A percentile compares a stretch with the other conserved stretches of the same genome.
Conservation (phyloP, 2,113 vertebrate genomes). For the Ibidorhyncha struthersii region DNA sequence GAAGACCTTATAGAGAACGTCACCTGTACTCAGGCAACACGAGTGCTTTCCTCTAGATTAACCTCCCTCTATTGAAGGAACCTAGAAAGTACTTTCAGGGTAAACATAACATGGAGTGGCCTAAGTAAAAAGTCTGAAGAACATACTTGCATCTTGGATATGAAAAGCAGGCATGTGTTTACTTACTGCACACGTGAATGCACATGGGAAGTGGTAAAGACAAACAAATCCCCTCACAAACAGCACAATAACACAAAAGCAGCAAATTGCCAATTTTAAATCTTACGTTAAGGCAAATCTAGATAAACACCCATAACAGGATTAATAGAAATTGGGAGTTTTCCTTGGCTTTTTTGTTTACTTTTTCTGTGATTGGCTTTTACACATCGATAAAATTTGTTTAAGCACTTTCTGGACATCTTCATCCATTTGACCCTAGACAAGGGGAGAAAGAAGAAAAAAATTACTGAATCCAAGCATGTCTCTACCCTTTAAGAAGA, state of each 20-base stretch:
- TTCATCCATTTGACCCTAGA: conserved; percentile 98
- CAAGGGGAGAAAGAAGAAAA: background rate
- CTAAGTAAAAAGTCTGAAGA: conserved; percentile 15
- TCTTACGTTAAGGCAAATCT: conserved; percentile 52
- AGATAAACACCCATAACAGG: conserved; percentile 44
- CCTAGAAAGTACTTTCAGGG: conserved; percentile 8
- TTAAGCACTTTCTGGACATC: conserved; percentile 97
- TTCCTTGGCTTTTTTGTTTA: conserved; percentile 62
- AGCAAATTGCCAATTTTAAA: conserved; percentile 37
- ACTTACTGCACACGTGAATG: conserved; percentile 34
- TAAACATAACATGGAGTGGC: conserved; percentile 12
- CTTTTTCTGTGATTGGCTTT: conserved; percentile 90
- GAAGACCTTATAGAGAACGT: background rate
- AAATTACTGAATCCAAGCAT: background rate
- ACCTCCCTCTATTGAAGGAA: background rate
- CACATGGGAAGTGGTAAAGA: conserved; percentile 23
- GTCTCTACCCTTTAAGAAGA: background rate
- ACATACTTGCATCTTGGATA: background rate
- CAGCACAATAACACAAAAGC: conserved; percentile 52
- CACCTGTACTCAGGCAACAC: background rate
- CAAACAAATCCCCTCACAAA: conserved; percentile 43
- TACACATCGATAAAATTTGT: conserved; percentile 97
- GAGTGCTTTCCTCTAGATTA: background rate
- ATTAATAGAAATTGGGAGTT: conserved; percentile 18
- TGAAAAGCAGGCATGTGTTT: conserved; percentile 14